Evolutionary conservation across 1,140 invertebrate species (phyloP).

Genomic region (Mamestra configurata): DNA sequence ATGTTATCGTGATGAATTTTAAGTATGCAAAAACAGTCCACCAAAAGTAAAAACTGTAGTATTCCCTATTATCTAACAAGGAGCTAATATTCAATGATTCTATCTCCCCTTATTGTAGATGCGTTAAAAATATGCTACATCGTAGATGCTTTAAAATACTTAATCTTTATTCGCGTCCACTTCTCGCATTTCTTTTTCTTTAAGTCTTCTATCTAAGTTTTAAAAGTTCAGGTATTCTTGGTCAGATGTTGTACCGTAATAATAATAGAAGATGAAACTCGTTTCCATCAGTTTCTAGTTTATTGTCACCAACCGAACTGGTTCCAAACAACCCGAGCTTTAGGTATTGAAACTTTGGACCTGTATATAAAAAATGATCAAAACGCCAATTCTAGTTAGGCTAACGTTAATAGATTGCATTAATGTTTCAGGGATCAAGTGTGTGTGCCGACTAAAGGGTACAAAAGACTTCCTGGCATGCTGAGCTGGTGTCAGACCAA

Average conservation of each 20-base stretch:
- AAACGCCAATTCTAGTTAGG: conserved; percentile 8
- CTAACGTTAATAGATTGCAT: not conserved
- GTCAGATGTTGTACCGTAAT: not conserved
- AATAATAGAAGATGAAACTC: not conserved
- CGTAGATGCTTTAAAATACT: no score
- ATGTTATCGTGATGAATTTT: not conserved
- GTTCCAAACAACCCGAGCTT: not conserved
- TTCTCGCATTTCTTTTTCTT: no score
- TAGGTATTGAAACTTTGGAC: not conserved
- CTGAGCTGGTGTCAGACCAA: conserved; percentile 94
- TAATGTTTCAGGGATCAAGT: conserved; percentile 91
- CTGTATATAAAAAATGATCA: not conserved
- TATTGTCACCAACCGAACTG: conserved; percentile 10
- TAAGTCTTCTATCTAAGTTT: not conserved
- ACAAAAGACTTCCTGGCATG: conserved; percentile 91
- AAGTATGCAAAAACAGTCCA: not conserved
- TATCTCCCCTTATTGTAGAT: not conserved
- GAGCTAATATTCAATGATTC: not conserved
- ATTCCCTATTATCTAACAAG: no score
- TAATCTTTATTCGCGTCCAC: no score
- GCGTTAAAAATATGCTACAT: not conserved
- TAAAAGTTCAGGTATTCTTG: not conserved
- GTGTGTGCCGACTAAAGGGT: conserved; percentile 90
- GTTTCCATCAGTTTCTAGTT: conserved; percentile 27
- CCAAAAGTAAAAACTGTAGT: no score